Evolutionary conservation across 2,113 vertebrate genomes (phyloP).

Genomic region (Paradoxurus hermaphroditus): DNA sequence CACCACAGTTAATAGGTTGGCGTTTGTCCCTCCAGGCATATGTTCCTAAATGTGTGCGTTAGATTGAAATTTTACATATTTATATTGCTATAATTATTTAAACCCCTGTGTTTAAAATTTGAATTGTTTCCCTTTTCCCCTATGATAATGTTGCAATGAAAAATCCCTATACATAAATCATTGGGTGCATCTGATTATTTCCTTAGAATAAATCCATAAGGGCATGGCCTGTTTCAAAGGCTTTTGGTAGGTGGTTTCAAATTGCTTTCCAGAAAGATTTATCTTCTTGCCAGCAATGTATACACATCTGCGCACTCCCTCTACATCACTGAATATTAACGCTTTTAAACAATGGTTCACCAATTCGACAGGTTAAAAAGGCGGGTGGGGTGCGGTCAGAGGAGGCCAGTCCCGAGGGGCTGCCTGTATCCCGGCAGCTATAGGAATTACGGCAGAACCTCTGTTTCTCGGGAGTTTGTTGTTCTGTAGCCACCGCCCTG

Average conservation of each 20-base stretch:
- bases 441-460: background rate
- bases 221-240: slow-evolving; percentile 35
- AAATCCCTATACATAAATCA: slow-evolving; percentile 67
- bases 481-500: background rate
- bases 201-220: slow-evolving; percentile 65
- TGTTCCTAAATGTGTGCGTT: background rate
- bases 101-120: slow-evolving; percentile 46
- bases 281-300: slow-evolving; percentile 42
- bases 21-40: background rate
- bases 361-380: background rate
- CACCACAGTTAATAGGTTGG: background rate
- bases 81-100: slow-evolving; percentile 49
- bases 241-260: slow-evolving; percentile 41
- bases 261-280: slow-evolving; percentile 63
- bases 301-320: background rate
- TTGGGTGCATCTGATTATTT: slow-evolving; percentile 44
- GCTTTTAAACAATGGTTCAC: background rate
- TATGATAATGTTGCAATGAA: slow-evolving; percentile 50
- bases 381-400: background rate
- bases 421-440: background rate
- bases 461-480: background rate
- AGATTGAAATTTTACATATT: slow-evolving; percentile 11
- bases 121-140: slow-evolving; percentile 34
- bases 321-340: background rate
- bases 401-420: background rate